Evolutionary conservation across 2,888 invertebrate species (phyloP), one percentile per base, ranked within the genome.

Genomic region (Volucella zonaria): DNA sequence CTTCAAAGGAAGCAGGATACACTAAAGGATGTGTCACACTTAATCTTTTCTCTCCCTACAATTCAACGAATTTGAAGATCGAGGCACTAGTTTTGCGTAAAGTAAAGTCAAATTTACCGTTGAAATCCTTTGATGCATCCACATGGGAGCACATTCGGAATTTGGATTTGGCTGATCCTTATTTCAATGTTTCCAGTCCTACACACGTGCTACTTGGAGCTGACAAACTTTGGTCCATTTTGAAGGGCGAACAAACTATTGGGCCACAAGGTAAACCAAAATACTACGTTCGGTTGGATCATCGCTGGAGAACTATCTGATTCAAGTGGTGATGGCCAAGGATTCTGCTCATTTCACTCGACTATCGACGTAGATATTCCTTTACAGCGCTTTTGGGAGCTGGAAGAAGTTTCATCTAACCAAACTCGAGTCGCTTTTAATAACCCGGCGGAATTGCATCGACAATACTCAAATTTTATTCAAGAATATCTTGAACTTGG

Each of bases 271-370:
- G 40, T 42, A 18, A 4, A 43, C 83, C 64, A 18, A 42, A 67
- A 80, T 10, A 83, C 61, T n/a, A 61, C 79, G 1, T 82, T 82
- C 64, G 77, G 85, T 15, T 86, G 86, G 82, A 79, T 82, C 8
- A 73, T 79, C 18, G 47, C 68, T 14, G 82, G 82, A 11, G 59
- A 61, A 12, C n/a, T 61, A 8, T 61, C 18, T 18, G 18, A 18
- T 18, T 18, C 18, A 18, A 18, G 18, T 18, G 18, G 18, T 18
- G 1, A 23, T 23, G 12, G 8, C 43, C 12, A 12, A 8, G 18
- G 12, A 12, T 8, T 23, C 3, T 43, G 43, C 0, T 42, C 61
- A 1, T 43, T 61, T 9, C 45, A 61, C n/a, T 45, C 18, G 1
- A 15, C 61, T 6, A 8, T 45, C 10, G 61, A 23, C 23, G 18